A percentile compares a stretch with the other conserved stretches of the same genome.
Evolutionary conservation across 2,797 vertebrate genomes (phyloP).

Genomic region (Oreochromis grahami): DNA sequence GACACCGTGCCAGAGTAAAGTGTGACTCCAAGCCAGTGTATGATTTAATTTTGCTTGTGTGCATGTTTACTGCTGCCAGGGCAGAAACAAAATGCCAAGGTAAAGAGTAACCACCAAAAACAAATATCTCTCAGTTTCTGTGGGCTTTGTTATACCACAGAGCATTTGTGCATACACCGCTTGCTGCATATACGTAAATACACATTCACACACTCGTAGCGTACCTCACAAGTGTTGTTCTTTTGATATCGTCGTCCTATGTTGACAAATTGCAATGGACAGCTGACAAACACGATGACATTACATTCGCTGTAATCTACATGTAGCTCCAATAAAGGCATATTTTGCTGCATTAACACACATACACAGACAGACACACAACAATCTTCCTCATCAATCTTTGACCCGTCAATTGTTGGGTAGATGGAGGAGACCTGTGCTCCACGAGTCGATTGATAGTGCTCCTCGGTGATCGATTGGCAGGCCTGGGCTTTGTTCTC

Average conservation of each 20-base stretch:
- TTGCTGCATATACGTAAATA: neutral
- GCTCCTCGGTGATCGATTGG: constrained; percentile 65
- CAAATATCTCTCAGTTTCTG: constrained; percentile 42
- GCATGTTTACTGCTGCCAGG: constrained; percentile 25
- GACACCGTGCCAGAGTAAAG: constrained; percentile 49
- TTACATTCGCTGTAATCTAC: constrained; percentile 19
- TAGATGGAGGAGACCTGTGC: constrained; percentile 54
- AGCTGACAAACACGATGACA: constrained; percentile 20
- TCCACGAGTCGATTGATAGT: constrained; percentile 60
- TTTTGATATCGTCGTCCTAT: neutral
- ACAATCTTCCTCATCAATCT: constrained; percentile 61
- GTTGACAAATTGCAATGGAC: constrained; percentile 25
- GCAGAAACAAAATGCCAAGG: constrained; percentile 30
- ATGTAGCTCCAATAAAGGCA: constrained; percentile 23
- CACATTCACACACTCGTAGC: neutral
- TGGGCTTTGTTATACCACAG: constrained; percentile 9
- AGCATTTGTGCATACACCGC: neutral
- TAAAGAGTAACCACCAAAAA: constrained; percentile 46
- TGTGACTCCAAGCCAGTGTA: constrained; percentile 48
- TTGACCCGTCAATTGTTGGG: constrained; percentile 40
- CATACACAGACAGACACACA: constrained; percentile 20
- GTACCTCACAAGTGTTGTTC: neutral
- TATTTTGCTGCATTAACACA: constrained; percentile 29
- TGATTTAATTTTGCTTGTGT: constrained; percentile 44
- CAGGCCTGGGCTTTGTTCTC: constrained; percentile 61